Base-by-base conservation (phyloP, 2,797 vertebrate species). In the Eupleurogrammus muticus region DNA sequence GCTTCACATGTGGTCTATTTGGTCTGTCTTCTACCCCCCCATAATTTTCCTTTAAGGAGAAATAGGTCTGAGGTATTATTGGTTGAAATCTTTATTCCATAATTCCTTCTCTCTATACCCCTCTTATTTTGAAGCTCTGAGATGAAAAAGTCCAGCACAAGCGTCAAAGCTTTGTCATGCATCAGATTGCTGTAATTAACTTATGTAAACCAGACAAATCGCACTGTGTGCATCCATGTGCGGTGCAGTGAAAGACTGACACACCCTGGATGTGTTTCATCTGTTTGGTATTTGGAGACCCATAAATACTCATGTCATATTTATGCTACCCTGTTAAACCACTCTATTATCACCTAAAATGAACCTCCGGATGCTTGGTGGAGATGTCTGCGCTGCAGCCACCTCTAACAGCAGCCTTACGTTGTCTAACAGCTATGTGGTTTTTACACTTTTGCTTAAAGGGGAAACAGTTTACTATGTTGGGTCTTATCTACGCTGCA, bases 231-330 rank as follows among this genome's bases (percentile, higher is more conserved):
- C 60, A 13, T 57, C 44, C 52, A 46, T 58, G 60, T 62, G 51
- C 74, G 36, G 36, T 48, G 19, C 0, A 66, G 23, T 19, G 17
- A 44, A 56, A 42, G 35, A 17, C 36, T 0, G 61, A 62, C 82
- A 72, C 65, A 48, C 85, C 68, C 68, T 79, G 9, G 1, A 9
- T 40, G 20, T 60, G 48, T 51, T 66, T 51, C 10, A 66, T 5
- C 17, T 57, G 62, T 55, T 11, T 36, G 49, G 32, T 34, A 56
- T 76, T 51, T 52, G 6, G 10, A 49, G 28, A 12, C 38, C 47
- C 65, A 17, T 21, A 20, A 14, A 40, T 66, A 13, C 57, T 21
- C 12, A 20, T 34, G 14, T 11, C 9, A 17, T 9, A 10, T 42
- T 32, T 48, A 28, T 46, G 17, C 40, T 40, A 0, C 13, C 46